A percentile compares a stretch with the other conserved stretches of the same genome.
phyloP scores from a whole-genome alignment of 2,888 invertebrate genomes.

The Nemotelus pantherinus region DNA sequence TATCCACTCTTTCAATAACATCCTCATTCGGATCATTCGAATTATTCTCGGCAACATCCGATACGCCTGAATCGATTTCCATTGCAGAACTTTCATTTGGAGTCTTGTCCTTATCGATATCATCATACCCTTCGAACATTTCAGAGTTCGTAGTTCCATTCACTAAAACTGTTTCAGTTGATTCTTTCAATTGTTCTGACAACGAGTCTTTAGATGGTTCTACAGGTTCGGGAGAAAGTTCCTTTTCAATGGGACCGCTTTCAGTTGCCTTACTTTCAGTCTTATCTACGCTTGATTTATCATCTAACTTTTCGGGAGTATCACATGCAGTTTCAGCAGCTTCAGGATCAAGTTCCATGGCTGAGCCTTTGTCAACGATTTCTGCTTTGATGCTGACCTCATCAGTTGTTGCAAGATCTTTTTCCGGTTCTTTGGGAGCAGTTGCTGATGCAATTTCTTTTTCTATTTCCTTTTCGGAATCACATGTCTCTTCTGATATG shows the following conservation, averaged over 20 bases:
- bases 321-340: constrained; percentile 19
- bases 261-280: not conserved
- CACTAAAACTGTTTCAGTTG: not conserved
- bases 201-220: too few species aligned
- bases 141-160: not conserved
- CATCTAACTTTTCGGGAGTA: not conserved
- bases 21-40: constrained; percentile 40
- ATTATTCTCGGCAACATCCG: constrained; percentile 39
- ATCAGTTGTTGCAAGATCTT: too few species aligned
- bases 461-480: not conserved
- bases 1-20: not conserved
- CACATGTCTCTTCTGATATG: not conserved
- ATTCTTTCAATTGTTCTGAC: not conserved
- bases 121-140: not conserved
- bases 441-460: too few species aligned
- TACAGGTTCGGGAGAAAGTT: not conserved
- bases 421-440: too few species aligned
- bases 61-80: constrained; percentile 43
- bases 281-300: not conserved
- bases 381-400: too few species aligned
- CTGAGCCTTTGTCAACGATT: too few species aligned
- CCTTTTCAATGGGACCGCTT: not conserved
- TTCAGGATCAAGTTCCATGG: not conserved
- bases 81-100: constrained; percentile 1
- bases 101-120: constrained; percentile 3